Conservation (phyloP, 2,888 invertebrate species). For the Plagodis dolabraria region DNA sequence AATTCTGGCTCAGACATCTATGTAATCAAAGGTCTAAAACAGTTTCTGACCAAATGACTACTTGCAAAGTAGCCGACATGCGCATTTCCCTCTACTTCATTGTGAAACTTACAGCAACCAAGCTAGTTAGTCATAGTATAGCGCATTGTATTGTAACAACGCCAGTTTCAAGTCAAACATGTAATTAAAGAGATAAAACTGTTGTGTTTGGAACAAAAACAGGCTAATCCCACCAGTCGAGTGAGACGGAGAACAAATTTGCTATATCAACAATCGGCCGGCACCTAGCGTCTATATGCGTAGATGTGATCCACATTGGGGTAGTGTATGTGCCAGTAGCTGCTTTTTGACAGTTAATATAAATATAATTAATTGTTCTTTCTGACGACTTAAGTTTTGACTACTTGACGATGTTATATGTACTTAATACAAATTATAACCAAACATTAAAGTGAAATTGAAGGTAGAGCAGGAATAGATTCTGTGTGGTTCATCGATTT, state of each 20-base stretch:
- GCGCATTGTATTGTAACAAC: slow-evolving; percentile 16
- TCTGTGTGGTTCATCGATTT: no score
- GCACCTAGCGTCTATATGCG: slow-evolving; percentile 70
- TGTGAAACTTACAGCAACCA: slow-evolving; percentile 16
- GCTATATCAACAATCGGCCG: slow-evolving; percentile 76
- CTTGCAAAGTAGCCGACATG: no score
- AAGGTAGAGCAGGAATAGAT: no score
- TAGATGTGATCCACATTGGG: slow-evolving; percentile 48
- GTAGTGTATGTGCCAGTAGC: slow-evolving; percentile 12
- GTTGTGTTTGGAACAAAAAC: slow-evolving; percentile 71
- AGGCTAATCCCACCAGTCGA: slow-evolving; percentile 72
- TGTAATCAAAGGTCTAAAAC: no score
- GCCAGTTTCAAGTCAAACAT: slow-evolving; percentile 50
- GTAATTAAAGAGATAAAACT: slow-evolving; percentile 72
- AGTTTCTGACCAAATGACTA: no score
- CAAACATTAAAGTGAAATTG: no score
- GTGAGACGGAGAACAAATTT: slow-evolving; percentile 79
- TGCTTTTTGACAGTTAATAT: not conserved
- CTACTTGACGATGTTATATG: no score
- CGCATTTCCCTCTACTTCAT: slow-evolving; percentile 1
- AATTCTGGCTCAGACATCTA: no score
- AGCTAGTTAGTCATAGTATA: slow-evolving; percentile 12
- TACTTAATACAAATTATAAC: no score
- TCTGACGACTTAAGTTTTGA: no score
- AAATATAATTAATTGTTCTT: no score